These are phyloP conservation scores for Pongo abelii DNA, from an alignment of 2,113 vertebrate species.

Conservation along the genomic window DNA sequence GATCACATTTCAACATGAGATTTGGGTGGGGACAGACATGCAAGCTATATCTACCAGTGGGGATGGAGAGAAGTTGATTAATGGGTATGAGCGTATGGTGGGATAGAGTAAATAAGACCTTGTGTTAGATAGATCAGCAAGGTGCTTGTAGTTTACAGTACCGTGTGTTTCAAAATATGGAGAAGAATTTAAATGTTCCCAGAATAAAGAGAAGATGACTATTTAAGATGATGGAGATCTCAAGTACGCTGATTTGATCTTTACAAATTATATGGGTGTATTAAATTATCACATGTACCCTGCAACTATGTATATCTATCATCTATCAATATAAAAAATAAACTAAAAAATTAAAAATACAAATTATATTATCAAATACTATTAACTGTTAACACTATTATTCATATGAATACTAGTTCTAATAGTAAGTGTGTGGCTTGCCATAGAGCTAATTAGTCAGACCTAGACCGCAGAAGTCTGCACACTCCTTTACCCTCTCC, in stretches of 20 bases:
- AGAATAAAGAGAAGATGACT: background rate
- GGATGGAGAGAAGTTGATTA: background rate
- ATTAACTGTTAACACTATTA: background rate
- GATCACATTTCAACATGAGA: too few species aligned
- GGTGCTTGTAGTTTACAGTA: background rate
- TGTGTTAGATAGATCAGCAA: too few species aligned
- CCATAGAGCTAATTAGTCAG: background rate
- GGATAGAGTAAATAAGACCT: background rate
- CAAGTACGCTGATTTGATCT: background rate
- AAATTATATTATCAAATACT: background rate
- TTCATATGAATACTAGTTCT: fast-evolving
- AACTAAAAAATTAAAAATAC: background rate
- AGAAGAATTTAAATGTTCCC: background rate
- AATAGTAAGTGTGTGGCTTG: fast-evolving
- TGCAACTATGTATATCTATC: background rate
- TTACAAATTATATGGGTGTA: background rate
- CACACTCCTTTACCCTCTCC: fast-evolving
- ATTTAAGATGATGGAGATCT: background rate
- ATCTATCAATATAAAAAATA: background rate
- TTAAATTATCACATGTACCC: background rate
- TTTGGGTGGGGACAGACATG: too few species aligned
- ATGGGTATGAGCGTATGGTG: background rate
- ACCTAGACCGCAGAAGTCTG: fast-evolving
- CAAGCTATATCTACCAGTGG: background rate
- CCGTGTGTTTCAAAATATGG: background rate